A percentile compares a stretch with the other conserved stretches of the same genome.
Conservation (phyloP, 2,888 invertebrate species). For the Synanthedon tipuliformis region DNA sequence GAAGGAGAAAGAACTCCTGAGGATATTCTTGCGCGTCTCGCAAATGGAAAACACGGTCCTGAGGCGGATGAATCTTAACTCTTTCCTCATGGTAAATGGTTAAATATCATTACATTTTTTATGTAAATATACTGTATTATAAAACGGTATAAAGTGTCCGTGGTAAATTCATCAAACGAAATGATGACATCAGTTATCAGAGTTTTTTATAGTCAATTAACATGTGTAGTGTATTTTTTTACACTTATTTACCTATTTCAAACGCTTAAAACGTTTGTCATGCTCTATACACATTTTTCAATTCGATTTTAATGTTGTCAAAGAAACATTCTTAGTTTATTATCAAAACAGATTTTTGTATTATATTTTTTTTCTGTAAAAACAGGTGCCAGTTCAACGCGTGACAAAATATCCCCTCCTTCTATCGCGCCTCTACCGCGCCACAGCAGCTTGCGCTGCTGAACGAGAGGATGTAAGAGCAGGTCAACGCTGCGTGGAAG, state of each 20-base stretch:
- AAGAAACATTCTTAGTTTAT: too few species aligned
- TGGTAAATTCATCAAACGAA: too few species aligned
- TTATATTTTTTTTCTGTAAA: too few species aligned
- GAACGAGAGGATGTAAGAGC: constrained; percentile 85
- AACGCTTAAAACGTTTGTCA: too few species aligned
- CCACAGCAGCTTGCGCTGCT: constrained; percentile 87
- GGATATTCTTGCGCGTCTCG: constrained; percentile 94
- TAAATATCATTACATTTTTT: neutral
- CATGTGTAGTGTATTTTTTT: too few species aligned
- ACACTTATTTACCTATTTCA: too few species aligned
- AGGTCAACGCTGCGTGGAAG: constrained; percentile 92
- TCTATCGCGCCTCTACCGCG: constrained; percentile 89
- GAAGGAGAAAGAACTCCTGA: constrained; percentile 92
- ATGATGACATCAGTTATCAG: too few species aligned
- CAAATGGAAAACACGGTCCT: constrained; percentile 96
- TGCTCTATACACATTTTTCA: too few species aligned
- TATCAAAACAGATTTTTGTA: too few species aligned
- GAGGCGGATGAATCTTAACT: constrained; percentile 94
- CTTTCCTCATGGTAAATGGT: constrained; percentile 90
- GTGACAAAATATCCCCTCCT: constrained; percentile 96
- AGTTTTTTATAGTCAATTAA: too few species aligned
- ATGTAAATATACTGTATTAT: neutral
- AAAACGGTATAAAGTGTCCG: too few species aligned
- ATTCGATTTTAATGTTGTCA: too few species aligned
- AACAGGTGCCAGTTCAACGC: constrained; percentile 91